A percentile compares a stretch with the other conserved stretches of the same genome.
phyloP scores from a whole-genome alignment of 1,140 invertebrate species.

The Amphibalanus amphitrite region DNA sequence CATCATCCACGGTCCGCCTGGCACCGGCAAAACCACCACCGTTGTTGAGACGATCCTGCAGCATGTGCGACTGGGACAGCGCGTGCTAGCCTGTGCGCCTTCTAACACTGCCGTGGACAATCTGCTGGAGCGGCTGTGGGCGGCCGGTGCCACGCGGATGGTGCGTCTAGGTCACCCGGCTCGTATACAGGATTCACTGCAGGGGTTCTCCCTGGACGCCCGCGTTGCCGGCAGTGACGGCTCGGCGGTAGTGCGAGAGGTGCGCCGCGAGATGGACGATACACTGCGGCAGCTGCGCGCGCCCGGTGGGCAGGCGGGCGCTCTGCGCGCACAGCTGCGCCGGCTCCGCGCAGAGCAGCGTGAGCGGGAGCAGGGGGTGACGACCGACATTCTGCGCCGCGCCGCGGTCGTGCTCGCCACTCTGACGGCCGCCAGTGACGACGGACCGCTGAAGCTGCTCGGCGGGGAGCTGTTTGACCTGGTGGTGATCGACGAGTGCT shows the following conservation, averaged over 20 bases:
- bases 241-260: conserved; percentile 32
- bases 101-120: conserved; percentile 48
- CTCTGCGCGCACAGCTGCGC: conserved; percentile 9
- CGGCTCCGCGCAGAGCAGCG: conserved; percentile 29
- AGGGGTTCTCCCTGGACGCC: conserved; percentile 37
- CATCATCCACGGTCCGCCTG: conserved; percentile 35
- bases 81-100: conserved; percentile 41
- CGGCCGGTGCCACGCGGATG: conserved; percentile 24
- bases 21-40: conserved; percentile 48
- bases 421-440: conserved; percentile 30
- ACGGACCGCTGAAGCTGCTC: conserved; percentile 33
- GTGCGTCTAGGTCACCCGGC: conserved; percentile 41
- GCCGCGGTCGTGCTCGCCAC: conserved; percentile 31
- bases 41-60: conserved; percentile 41
- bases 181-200: conserved; percentile 31
- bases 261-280: conserved; percentile 16
- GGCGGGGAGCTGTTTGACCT: conserved; percentile 35
- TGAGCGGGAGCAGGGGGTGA: conserved; percentile 27
- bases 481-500: conserved; percentile 42
- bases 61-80: conserved; percentile 26
- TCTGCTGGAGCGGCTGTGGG: conserved; percentile 33
- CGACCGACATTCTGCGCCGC: conserved; percentile 16
- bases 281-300: conserved; percentile 9
- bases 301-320: not conserved
- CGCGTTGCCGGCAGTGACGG: conserved; percentile 31